A percentile compares a stretch with the other conserved stretches of the same genome.
Evolutionary conservation across 2,888 invertebrate species (phyloP).

Genomic region (Leptarthrus brevirostris): DNA sequence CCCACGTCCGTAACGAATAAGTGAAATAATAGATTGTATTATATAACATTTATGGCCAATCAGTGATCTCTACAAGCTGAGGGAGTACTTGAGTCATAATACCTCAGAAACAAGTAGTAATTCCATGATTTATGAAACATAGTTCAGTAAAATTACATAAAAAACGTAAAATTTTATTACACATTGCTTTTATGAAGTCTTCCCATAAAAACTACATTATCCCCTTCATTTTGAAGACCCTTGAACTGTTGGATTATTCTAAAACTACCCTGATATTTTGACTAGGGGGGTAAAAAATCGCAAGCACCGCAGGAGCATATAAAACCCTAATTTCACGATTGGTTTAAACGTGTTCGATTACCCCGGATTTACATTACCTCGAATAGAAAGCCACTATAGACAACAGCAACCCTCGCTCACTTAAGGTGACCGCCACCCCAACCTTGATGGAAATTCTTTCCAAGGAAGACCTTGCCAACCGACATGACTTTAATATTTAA

Average conservation of each 20-base stretch:
- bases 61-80: no score
- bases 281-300: background rate
- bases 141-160: background rate
- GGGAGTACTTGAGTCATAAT: no score
- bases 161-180: slow-evolving; percentile 6
- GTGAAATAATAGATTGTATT: no score
- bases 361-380: background rate
- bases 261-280: background rate
- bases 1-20: no score
- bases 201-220: slow-evolving; percentile 37
- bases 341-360: slow-evolving; percentile 40
- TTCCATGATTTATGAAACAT: background rate
- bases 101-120: no score
- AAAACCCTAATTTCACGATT: slow-evolving; percentile 46
- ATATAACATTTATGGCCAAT: no score
- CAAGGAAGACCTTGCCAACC: background rate
- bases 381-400: background rate
- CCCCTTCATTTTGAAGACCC: slow-evolving; percentile 10
- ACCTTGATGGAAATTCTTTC: background rate
- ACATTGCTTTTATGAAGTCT: slow-evolving; percentile 8
- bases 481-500: slow-evolving; percentile 49
- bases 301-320: slow-evolving; percentile 17
- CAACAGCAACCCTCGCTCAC: background rate
- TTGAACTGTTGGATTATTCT: background rate
- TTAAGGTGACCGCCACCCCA: background rate